Conservation (phyloP, 2,888 invertebrate genomes). For the Phortica okadai region DNA sequence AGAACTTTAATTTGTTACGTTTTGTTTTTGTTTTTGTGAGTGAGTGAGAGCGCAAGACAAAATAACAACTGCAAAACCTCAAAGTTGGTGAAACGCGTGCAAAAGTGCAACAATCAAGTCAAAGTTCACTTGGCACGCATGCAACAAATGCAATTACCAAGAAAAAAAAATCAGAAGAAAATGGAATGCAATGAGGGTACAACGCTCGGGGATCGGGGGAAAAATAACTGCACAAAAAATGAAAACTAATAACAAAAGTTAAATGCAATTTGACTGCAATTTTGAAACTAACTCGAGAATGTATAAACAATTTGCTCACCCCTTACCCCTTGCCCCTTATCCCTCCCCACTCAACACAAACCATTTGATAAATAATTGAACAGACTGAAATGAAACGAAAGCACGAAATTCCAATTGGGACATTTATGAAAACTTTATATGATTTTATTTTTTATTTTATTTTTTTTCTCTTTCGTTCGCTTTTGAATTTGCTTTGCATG, state of each 20-base stretch:
- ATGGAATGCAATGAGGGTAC: conserved; percentile 27
- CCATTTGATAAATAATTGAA: conserved; percentile 68
- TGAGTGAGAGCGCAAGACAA: too few relatives aligned
- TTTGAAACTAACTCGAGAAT: conserved; percentile 39
- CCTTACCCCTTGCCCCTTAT: background rate
- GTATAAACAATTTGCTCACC: background rate
- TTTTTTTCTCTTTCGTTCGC: too few relatives aligned
- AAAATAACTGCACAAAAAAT: background rate
- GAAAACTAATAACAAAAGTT: conserved; percentile 60
- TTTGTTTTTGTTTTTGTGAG: background rate
- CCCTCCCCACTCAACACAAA: background rate
- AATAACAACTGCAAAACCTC: background rate
- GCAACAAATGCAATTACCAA: conserved; percentile 62
- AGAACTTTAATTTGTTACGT: too few relatives aligned
- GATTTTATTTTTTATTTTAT: background rate
- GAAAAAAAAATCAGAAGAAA: conserved; percentile 45
- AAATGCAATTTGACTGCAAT: conserved; percentile 68
- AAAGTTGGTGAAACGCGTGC: background rate
- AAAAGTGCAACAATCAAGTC: conserved; percentile 39
- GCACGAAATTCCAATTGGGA: conserved; percentile 52
- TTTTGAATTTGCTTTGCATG: conserved; percentile 15
- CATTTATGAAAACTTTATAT: conserved; percentile 1
- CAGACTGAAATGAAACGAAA: conserved; percentile 51
- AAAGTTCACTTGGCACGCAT: conserved; percentile 56
- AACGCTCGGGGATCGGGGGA: background rate